Conservation (phyloP, 2,888 invertebrate genomes). For the Pecten maximus region DNA sequence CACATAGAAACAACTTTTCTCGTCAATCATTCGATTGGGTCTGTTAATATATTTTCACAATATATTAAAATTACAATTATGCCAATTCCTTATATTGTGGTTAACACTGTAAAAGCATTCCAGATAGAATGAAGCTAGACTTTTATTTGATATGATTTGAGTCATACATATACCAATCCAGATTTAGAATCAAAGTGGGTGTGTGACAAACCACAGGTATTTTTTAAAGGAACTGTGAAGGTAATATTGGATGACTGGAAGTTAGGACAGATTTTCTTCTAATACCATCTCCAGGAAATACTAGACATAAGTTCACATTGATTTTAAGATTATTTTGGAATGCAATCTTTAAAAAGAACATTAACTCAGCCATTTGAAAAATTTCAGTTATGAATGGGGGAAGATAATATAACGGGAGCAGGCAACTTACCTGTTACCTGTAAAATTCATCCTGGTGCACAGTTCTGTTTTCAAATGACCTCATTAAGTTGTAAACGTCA, state of each 20-base stretch:
- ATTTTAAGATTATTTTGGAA: not conserved
- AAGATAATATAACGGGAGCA: not conserved
- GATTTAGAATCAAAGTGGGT: conserved; percentile 1
- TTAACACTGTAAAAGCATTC: not conserved
- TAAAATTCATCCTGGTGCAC: not conserved
- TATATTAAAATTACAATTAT: not conserved
- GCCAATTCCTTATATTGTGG: not conserved
- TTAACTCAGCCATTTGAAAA: not conserved
- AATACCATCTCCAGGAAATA: not conserved
- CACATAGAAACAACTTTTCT: not conserved
- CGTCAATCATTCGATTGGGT: not conserved
- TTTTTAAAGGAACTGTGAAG: not conserved
- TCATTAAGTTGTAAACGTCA: not conserved
- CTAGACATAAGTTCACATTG: not conserved
- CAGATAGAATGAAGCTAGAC: not conserved
- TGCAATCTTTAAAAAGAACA: not conserved
- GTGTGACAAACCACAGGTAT: conserved; percentile 18
- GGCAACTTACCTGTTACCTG: not conserved
- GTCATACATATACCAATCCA: not conserved
- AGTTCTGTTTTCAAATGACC: not conserved
- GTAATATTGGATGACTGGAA: not conserved
- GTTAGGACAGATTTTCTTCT: not conserved
- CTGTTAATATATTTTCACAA: not conserved
- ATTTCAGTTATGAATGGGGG: not conserved
- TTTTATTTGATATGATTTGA: not conserved